phyloP scores from a whole-genome alignment of 2,797 vertebrate species.

The Coccyzus lansbergi region DNA sequence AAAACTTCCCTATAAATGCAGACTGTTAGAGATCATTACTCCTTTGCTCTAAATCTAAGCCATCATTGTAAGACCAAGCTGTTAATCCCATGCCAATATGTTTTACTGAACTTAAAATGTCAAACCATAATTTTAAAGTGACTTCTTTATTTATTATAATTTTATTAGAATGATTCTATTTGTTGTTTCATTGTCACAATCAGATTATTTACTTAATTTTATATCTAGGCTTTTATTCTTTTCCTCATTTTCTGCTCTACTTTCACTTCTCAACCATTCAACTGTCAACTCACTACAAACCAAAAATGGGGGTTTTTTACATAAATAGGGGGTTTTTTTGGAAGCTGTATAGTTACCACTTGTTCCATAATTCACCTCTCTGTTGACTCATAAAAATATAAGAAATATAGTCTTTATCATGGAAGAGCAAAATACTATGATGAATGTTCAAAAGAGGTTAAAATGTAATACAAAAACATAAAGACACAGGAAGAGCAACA shows the following conservation, averaged over 20 bases:
- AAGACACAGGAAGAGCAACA: neutral
- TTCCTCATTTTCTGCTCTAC: neutral
- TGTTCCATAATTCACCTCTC: neutral
- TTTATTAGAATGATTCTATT: neutral
- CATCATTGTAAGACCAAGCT: neutral
- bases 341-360: neutral
- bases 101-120: neutral
- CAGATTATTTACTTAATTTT: neutral
- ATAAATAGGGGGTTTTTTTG: neutral
- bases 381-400: neutral
- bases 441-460: neutral
- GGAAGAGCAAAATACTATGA: neutral
- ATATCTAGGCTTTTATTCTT: neutral
- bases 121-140: neutral
- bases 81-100: neutral
- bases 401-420: neutral
- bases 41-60: neutral
- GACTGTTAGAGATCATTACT: neutral
- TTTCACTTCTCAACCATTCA: neutral
- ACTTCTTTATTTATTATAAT: neutral
- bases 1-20: neutral
- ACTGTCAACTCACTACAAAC: neutral
- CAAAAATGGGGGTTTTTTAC: neutral
- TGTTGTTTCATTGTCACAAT: neutral
- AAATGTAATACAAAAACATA: neutral